Evolutionary conservation across 2,888 invertebrate species (phyloP), one percentile per base, ranked within the genome.

Genomic region (Silvanus unidentatus): DNA sequence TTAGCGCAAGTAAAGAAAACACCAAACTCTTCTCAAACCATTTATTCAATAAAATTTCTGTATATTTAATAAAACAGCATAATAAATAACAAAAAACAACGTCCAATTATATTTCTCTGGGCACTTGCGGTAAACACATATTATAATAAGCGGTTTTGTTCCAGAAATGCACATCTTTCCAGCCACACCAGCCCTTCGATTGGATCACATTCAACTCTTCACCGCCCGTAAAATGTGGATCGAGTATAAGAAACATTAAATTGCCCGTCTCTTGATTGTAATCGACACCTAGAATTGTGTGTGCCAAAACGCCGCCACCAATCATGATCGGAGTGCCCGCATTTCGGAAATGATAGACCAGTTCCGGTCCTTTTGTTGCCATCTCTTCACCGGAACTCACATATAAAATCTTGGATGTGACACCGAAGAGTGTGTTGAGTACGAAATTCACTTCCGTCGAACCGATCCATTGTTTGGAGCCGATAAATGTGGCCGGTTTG

Each of bases 261-360:
- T 89, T 86, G 13, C 88, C 88, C 8, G 86, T 85, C 12, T 77
- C 75, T 35, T 84, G 79, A 69, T 93, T 87, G 65, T 86, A 91
- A 66, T 92, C 89, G 1, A 99, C 84, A 1, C 99, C 99, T 43
- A 99, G 75, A 57, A 99, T 97, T 36, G 99, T 99, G 68, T 99
- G 98, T 1, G 99, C 99, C 59, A 97, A 74, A 29, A 95, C 93
- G 52, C 97, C 98, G 14, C 99, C 99, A 64, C 97, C 99, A 59
- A 99, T 97, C 99, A 99, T 99, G 46, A 99, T 81, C 14, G 99
- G 99, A 16, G 93, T 90, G 40, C 98, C 98, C 62, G 94, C 86
- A 36, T 81, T 86, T 59, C 87, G 79, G 68, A 99, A 99, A 76
- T 99, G 99, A 66, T 85, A 78, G 2, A 86, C 77, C 50, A 99